phyloP scores from a whole-genome alignment of 1,140 invertebrate species.

The Zaprionus tsacasi region DNA sequence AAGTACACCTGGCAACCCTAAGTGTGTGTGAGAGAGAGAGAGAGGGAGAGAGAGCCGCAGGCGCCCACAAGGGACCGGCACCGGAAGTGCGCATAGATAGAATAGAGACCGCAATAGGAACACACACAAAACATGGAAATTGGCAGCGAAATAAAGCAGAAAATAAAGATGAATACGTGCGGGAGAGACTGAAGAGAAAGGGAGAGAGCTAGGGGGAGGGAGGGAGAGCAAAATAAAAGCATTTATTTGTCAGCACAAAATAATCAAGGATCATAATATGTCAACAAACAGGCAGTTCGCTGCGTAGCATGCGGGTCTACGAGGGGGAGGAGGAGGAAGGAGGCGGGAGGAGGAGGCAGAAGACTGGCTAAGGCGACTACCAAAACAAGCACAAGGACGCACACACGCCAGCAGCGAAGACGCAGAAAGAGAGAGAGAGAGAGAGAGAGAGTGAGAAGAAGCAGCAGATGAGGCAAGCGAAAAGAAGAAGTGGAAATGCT shows the following conservation, averaged over 20 bases:
- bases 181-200: background rate
- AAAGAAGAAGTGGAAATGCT: slow-evolving; percentile 13
- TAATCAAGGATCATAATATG: slow-evolving; percentile 82
- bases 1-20: slow-evolving; percentile 35
- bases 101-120: slow-evolving; percentile 1
- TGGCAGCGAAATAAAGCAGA: slow-evolving; percentile 21
- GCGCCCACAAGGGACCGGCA: slow-evolving; percentile 12
- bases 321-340: background rate
- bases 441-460: background rate
- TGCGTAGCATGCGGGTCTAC: background rate
- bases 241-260: slow-evolving; percentile 82
- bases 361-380: background rate
- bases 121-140: slow-evolving; percentile 29
- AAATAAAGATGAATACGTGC: slow-evolving; percentile 9
- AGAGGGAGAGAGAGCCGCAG: slow-evolving; percentile 1
- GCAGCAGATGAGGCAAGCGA: slow-evolving; percentile 5
- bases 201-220: background rate
- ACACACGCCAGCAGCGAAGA: slow-evolving; percentile 38
- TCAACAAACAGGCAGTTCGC: slow-evolving; percentile 63
- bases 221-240: slow-evolving; percentile 68
- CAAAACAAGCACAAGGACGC: slow-evolving; percentile 71
- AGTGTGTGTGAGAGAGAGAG: background rate
- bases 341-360: background rate
- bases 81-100: background rate
- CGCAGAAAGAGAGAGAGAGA: background rate